Evolutionary conservation across 2,888 invertebrate species (phyloP), one percentile per base, ranked within the genome.

Genomic region (Caenorhabditis virilis): DNA sequence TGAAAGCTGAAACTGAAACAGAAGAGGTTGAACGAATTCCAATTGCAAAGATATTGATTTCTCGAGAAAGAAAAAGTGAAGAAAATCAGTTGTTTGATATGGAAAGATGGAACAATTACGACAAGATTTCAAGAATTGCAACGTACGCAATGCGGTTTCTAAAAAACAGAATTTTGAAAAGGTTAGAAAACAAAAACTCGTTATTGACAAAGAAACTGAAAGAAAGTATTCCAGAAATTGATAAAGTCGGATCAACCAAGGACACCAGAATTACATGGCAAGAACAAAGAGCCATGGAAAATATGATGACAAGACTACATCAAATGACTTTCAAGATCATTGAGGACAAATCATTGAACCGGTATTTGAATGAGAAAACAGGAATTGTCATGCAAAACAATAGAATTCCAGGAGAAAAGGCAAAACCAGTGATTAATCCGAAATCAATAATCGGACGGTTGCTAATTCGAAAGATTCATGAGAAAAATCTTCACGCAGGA

Each of bases 401-500:
- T 18, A n/a, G 22, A 48, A 48, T 26, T 15, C 38, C 35, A 2
- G 36, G 23, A 13, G 23, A 48, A n/a, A 11, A 9, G 15, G 15
- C 30, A 22, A 35, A 9, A 15, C 2, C 2, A 22, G 22, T 35
- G 15, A 35, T 48, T 4, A 36, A 48, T 6, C 36, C 41, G 3
- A 51, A 25, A 6, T 26, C 41, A 33, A 7, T 2, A 6, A 4
- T 27, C 3, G 18, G 2, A 30, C 5, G n/a, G 25, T 18, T 26
- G 22, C 23, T 57, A 25, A 27, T 57, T 5, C 1, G 9, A 7
- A 13, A 36, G 7, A 2, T 36, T 2, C 57, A 57, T 18, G 20
- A 45, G 13, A 11, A 45, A 5, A n/a, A 16, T 13, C 13, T 18
- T 13, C 57, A 57, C 22, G 38, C 46, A 6, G 57, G 57, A 36